Evolutionary conservation across 2,797 vertebrate species (phyloP), one percentile per base, ranked within the genome.

Genomic region (Knipowitschia caucasica): DNA sequence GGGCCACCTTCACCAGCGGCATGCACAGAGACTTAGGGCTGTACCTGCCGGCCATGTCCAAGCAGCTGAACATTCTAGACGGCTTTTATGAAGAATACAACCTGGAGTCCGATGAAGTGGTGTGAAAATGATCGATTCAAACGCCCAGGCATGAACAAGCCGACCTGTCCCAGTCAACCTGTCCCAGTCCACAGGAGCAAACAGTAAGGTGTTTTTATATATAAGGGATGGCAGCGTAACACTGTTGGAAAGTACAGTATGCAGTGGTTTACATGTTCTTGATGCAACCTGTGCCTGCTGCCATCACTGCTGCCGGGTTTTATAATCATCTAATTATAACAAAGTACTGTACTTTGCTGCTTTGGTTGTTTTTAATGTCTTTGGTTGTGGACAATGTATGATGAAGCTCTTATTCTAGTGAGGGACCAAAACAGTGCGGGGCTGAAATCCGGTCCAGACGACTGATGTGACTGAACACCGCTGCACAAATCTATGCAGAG

Each of bases 21-120:
- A 89, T 99, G 92, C 92, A 92, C 77, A 88, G 91, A 39, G 97
- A 99, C 81, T 92, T 99, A 73, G 88, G 80, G 44, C 30, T 92
- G 60, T 99, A 98, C 79, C 91, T 99, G 60, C 94, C 94, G 3
- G 95, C 95, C 69, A 99, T 99, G 94, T 92, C 94, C 82, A 90
- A 87, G 53, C 97, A 97, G 78, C 91, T 99, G 73, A 81, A 78
- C 58, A 90, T 97, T 73, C 88, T 99, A 65, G 96, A 99, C 56
- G 80, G 84, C 67, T 86, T 99, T 42, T 99, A 99, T 14, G 94
- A 97, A 69, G 86, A 94, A 59, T 93, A 98, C 54, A 93, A 92
- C 75, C 90, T 99, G 76, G 96, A 99, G 72, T 98, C 95, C 0
- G 95, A 99, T 5, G 96, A 98, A 84, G 92, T 98, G 63, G 97